phyloP scores from a whole-genome alignment of 2,888 invertebrate species.

The Charanyca ferruginea region DNA sequence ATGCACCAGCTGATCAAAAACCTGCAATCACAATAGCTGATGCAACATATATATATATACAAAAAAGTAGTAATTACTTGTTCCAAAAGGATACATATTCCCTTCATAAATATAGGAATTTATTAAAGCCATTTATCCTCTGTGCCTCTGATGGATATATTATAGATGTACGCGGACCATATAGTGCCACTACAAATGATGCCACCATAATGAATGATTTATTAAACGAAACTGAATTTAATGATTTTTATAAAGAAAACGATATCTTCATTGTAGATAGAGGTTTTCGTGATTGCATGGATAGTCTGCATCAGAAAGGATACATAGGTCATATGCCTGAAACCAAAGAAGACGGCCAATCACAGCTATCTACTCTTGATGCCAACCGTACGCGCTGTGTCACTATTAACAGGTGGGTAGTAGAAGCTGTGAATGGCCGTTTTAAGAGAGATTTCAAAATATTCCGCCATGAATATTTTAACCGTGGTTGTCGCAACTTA shows the following conservation, averaged over 20 bases:
- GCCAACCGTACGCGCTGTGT: conserved; percentile 22
- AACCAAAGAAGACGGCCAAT: conserved; percentile 23
- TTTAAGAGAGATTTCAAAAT: conserved; percentile 48
- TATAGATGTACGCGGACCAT: conserved; percentile 40
- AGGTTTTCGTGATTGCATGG: conserved; percentile 36
- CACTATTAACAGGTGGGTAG: conserved; percentile 20
- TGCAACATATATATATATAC: conserved; percentile 29
- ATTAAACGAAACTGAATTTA: conserved; percentile 20
- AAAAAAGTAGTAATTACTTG: conserved; percentile 22
- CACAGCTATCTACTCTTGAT: conserved; percentile 20
- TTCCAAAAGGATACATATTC: no score
- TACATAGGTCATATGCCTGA: conserved; percentile 42
- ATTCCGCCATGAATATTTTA: conserved; percentile 46
- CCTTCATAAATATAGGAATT: no score
- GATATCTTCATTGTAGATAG: background rate
- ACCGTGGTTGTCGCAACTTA: conserved; percentile 35
- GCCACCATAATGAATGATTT: conserved; percentile 37
- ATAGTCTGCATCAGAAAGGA: conserved; percentile 34
- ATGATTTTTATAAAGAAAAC: conserved; percentile 29
- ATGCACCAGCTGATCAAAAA: conserved; percentile 20
- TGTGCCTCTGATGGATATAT: conserved; percentile 32
- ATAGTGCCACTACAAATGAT: conserved; percentile 37
- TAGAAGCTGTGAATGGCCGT: conserved; percentile 43
- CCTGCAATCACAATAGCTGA: conserved; percentile 21
- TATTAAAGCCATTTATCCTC: conserved; percentile 25